Base-by-base conservation (phyloP, 2,113 vertebrate species). In the Takifugu flavidus region DNA sequence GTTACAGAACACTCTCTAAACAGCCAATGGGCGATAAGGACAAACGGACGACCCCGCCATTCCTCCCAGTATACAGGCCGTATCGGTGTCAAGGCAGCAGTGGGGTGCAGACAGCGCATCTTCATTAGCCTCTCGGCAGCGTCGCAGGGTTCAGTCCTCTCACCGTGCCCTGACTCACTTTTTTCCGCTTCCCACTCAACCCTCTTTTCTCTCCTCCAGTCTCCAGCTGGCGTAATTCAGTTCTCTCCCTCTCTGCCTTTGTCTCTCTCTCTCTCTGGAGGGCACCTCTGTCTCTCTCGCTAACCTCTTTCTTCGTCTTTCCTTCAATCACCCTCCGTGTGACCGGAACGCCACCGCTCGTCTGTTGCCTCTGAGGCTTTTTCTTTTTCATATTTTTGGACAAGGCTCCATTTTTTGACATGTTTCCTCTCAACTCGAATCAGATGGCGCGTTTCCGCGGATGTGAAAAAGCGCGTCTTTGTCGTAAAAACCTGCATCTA, bases 381-480 rank as follows among this genome's bases (percentile, higher is more conserved):
- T 73, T 65, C 51, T 6, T 56, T 49, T 25, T 13, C 47, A 3
- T 13, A 8, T 11, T 46, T 14, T 14, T 46, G 75, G 75, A 82
- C 25, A 53, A 49, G 56, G 61, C 43, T 60, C 34, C 63, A 73
- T 82, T 82, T 52, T 61, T 52, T 61, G 72, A 85, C 80, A 80
- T 69, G 70, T 70, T 80, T 74, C 74, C 65, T 63, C 76, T 59
- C 27, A 11, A 71, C 62, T 74, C 73, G 56, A 67, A 73, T 80
- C 64, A 31, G 71, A 29, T 66, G 69, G 2, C 8, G 34, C 6
- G 34, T 39, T 6, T 10, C 7, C 7, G 34, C 11, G 45, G 45
- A 46, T 46, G 14, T 14, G 15, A 46, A 46, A 46, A n/a, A 13
- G 5, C 45, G 20, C 20, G 20, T 46, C 15, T 10, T 3, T 39